Conservation (phyloP, 2,888 invertebrate species). For the Drosophila villosipedis region DNA sequence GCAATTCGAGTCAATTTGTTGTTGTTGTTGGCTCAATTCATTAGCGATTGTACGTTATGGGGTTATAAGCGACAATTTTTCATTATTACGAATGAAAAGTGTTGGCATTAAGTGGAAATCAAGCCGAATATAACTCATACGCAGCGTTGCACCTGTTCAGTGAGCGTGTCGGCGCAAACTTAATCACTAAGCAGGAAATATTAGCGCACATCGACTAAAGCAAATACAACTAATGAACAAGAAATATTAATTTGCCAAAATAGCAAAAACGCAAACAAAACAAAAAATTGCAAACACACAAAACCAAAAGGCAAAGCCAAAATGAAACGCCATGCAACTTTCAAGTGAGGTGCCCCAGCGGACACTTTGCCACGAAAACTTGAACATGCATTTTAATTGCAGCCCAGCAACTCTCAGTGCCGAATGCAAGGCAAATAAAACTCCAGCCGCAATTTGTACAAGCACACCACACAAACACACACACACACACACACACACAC, state of each 20-base stretch:
- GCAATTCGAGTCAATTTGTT: conserved; percentile 12
- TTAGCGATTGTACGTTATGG: conserved; percentile 39
- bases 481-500: conserved; percentile 1
- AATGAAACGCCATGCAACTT: conserved; percentile 50
- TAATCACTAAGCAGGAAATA: conserved; percentile 78
- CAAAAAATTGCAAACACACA: background rate
- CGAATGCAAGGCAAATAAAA: conserved; percentile 67
- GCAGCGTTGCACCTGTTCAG: conserved; percentile 65
- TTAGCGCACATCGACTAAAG: conserved; percentile 59
- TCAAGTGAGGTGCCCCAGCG: conserved; percentile 51
- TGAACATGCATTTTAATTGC: conserved; percentile 79
- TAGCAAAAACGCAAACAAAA: conserved; percentile 24
- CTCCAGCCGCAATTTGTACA: conserved; percentile 71
- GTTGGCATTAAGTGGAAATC: conserved; percentile 66
- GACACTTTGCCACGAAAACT: conserved; percentile 72
- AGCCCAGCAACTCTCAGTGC: conserved; percentile 46
- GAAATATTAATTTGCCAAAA: conserved; percentile 74
- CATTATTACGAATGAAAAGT: conserved; percentile 69
- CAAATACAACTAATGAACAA: conserved; percentile 78
- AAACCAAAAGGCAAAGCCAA: conserved; percentile 5
- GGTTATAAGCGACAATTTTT: conserved; percentile 53
- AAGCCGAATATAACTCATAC: conserved; percentile 66
- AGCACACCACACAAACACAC: conserved; percentile 21
- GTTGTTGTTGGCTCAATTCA: conserved; percentile 42
- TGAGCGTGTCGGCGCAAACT: conserved; percentile 41